A percentile compares a stretch with the other conserved stretches of the same genome.
phyloP scores from a whole-genome alignment of 2,113 vertebrate genomes.

The Sylvilagus bachmani region DNA sequence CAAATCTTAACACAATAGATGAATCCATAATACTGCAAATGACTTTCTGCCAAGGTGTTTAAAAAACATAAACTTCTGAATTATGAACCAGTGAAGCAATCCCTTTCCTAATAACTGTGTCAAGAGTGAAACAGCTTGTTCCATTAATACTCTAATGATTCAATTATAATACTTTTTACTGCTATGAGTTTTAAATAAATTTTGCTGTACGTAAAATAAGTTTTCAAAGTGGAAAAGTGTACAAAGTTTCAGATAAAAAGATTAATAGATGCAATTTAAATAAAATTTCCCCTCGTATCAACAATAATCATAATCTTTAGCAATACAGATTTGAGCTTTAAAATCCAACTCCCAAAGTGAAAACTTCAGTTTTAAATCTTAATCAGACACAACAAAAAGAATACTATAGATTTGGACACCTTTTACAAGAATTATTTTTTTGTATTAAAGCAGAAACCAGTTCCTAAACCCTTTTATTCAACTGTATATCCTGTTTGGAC shows the following conservation, averaged over 20 bases:
- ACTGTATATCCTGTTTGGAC: conserved; percentile 69
- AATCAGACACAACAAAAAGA: conserved; percentile 81
- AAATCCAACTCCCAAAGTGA: conserved; percentile 49
- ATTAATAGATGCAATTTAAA: conserved; percentile 79
- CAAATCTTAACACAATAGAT: conserved; percentile 70
- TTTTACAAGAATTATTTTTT: conserved; percentile 84
- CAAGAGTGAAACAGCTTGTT: conserved; percentile 55
- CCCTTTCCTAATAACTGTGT: conserved; percentile 52
- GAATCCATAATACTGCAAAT: conserved; percentile 80
- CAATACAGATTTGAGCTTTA: conserved; percentile 48
- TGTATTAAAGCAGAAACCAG: conserved; percentile 90
- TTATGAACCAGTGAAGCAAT: conserved; percentile 59
- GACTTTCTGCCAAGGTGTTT: conserved; percentile 60
- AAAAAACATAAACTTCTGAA: conserved; percentile 59
- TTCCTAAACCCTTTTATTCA: conserved; percentile 85
- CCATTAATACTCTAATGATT: conserved; percentile 63
- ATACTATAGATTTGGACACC: conserved; percentile 83
- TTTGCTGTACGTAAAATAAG: conserved; percentile 72
- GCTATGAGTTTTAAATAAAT: conserved; percentile 70
- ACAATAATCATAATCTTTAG: conserved; percentile 60
- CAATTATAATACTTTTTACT: conserved; percentile 39
- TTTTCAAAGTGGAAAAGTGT: conserved; percentile 75
- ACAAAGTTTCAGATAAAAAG: conserved; percentile 81
- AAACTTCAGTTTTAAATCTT: conserved; percentile 75
- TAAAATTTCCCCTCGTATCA: conserved; percentile 55